Base-by-base conservation (phyloP, 2,888 invertebrate genomes). In the Heteromyza rotundicornis region DNA sequence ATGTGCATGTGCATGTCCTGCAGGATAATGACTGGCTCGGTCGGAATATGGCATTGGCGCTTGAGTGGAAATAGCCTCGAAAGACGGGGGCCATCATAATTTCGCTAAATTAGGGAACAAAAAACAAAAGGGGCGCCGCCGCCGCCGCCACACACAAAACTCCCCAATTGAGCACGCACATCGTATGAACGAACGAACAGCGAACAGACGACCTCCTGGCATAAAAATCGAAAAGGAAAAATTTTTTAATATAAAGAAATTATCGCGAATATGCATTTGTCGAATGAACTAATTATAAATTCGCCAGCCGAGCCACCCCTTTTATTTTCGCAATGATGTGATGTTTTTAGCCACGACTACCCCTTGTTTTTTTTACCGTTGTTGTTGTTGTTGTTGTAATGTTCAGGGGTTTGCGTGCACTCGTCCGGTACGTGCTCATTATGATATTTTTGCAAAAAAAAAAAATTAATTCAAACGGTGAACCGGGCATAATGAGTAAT, bases 151-250 rank as follows among this genome's bases (percentile, higher is more conserved):
- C n/a, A n/a, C n/a, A n/a, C 50, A 69, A 74, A 74, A 78, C 76
- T 78, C 76, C 77, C 78, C 76, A 77, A 76, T 77, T 77, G 76
- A 76, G 77, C 76, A 76, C 77, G 76, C 78, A 77, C 78, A 70
- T 74, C 73, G 68, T 73, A 12, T n/a, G 40, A 40, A 14, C n/a
- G n/a, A n/a, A n/a, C n/a, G n/a, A n/a, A n/a, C n/a, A n/a, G n/a
- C n/a, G n/a, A n/a, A n/a, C n/a, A n/a, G n/a, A n/a, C n/a, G n/a
- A n/a, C n/a, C n/a, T n/a, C n/a, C 74, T 73, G 73, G 65, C 65
- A 60, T 63, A 69, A 58, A 55, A 16, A 35, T 23, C 12, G 52
- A 53, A 40, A 54, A 49, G 19, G 19, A 58, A 23, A 47, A 19
- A 36, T 22, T 14, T 44, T 24, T n/a, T 2, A 68, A 64, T 64